A percentile compares a stretch with the other conserved stretches of the same genome.
Conservation (phyloP, 2,113 vertebrate species). For the Syrrhaptes paradoxus region DNA sequence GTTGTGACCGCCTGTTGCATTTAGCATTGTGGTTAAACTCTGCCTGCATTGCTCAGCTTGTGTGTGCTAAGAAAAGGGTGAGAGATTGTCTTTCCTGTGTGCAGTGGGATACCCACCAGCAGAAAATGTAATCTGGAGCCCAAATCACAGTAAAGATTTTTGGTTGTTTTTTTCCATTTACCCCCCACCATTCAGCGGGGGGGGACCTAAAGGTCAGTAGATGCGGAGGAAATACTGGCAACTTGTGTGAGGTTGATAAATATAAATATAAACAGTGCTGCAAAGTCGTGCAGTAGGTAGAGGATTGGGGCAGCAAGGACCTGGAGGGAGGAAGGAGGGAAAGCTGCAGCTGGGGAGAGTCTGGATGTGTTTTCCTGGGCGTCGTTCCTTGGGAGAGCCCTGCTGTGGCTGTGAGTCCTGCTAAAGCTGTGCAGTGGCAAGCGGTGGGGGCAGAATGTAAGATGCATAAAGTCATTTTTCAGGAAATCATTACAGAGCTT, state of each 20-base stretch:
- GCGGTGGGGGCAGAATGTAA: background rate
- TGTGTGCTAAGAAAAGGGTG: background rate
- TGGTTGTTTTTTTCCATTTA: background rate
- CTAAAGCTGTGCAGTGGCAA: background rate
- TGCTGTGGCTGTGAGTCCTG: background rate
- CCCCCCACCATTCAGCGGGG: background rate
- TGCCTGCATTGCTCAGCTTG: background rate
- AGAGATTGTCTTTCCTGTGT: background rate
- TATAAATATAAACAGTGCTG: background rate
- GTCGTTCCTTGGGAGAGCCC: background rate
- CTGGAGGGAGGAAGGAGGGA: background rate
- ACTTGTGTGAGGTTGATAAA: background rate
- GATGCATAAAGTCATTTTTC: background rate
- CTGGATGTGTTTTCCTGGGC: background rate
- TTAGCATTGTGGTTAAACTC: accelerated
- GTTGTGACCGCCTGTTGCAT: background rate
- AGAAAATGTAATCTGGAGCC: background rate
- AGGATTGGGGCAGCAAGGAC: background rate
- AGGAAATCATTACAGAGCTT: background rate
- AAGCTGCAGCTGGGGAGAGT: background rate
- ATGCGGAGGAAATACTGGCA: background rate
- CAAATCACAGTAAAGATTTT: background rate
- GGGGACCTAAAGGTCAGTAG: background rate
- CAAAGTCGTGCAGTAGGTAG: background rate
- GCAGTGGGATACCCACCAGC: background rate